These are phyloP conservation scores for Bombyx mandarina DNA, from an alignment of 1,140 invertebrate species.

Conservation along the genomic window DNA sequence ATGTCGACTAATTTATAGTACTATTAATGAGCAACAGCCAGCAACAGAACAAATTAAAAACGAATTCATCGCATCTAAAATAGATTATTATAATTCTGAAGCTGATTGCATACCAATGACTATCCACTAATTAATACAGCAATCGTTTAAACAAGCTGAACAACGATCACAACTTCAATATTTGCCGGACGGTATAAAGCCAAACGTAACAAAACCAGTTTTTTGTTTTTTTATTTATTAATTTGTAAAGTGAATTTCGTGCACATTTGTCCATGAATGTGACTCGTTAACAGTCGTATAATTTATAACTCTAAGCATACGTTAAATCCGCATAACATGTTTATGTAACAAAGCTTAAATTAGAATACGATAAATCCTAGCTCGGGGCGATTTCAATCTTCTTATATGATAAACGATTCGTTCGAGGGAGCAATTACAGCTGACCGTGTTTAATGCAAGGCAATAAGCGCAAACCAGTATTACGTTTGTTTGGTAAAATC, in stretches of 20 bases:
- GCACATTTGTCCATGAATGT: neutral
- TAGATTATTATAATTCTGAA: too few species aligned
- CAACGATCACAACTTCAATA: too few species aligned
- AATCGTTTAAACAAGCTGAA: too few species aligned
- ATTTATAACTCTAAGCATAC: conserved; percentile 11
- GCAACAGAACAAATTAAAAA: conserved; percentile 1
- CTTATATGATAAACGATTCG: conserved; percentile 54
- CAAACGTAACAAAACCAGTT: too few species aligned
- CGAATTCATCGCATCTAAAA: neutral
- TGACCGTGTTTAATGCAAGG: conserved; percentile 25
- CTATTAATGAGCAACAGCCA: neutral
- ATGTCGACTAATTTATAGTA: neutral
- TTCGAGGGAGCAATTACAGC: conserved; percentile 42
- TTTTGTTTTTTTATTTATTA: too few species aligned
- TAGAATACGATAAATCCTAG: conserved; percentile 29
- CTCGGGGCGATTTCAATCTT: conserved; percentile 32
- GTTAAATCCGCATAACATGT: conserved; percentile 12
- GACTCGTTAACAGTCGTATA: conserved; percentile 3
- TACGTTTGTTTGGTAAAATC: conserved; percentile 27
- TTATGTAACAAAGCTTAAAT: conserved; percentile 26
- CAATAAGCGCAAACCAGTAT: conserved; percentile 19
- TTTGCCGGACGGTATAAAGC: too few species aligned
- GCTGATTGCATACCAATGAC: too few species aligned
- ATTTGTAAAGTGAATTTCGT: too few species aligned
- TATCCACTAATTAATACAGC: too few species aligned